Evolutionary conservation across 2,113 vertebrate species (phyloP).

Genomic region (Malurus melanocephalus): DNA sequence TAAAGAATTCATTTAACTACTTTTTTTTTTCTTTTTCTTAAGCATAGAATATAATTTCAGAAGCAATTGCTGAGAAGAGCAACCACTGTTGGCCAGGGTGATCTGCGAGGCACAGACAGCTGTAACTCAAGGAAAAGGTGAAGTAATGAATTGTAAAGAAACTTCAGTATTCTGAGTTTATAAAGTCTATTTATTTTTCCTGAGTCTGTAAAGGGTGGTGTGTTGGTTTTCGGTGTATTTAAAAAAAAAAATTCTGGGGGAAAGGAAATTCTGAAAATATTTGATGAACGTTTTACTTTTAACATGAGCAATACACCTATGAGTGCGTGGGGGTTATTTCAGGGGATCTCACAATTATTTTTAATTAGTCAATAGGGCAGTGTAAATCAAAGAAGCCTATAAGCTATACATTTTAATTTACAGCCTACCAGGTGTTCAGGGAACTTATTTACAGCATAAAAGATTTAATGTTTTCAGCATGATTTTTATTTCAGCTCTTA

Average conservation of each 20-base stretch:
- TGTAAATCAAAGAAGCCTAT: constrained; percentile 30
- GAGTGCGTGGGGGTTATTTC: neutral
- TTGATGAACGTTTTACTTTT: constrained; percentile 46
- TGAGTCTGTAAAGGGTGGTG: constrained; percentile 8
- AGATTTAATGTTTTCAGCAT: constrained; percentile 28
- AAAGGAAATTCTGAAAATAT: constrained; percentile 54
- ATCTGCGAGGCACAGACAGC: constrained; percentile 46
- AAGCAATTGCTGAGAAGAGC: constrained; percentile 46
- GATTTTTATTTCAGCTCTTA: constrained; percentile 44
- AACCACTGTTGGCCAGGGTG: constrained; percentile 37
- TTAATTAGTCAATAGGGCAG: constrained; percentile 51
- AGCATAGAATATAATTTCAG: constrained; percentile 24
- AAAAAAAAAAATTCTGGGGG: neutral
- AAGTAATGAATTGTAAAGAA: constrained; percentile 56
- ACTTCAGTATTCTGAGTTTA: constrained; percentile 25
- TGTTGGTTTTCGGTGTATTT: neutral
- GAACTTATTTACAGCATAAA: constrained; percentile 33
- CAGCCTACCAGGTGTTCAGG: neutral
- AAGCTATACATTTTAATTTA: constrained; percentile 15
- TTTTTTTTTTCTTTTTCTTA: neutral
- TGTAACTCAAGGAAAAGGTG: constrained; percentile 70
- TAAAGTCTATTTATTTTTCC: constrained; percentile 57
- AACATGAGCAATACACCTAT: neutral
- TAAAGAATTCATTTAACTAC: neutral
- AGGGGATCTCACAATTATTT: constrained; percentile 8